Evolutionary conservation across 2,888 invertebrate species (phyloP).

Genomic region (Cantharis lateralis): DNA sequence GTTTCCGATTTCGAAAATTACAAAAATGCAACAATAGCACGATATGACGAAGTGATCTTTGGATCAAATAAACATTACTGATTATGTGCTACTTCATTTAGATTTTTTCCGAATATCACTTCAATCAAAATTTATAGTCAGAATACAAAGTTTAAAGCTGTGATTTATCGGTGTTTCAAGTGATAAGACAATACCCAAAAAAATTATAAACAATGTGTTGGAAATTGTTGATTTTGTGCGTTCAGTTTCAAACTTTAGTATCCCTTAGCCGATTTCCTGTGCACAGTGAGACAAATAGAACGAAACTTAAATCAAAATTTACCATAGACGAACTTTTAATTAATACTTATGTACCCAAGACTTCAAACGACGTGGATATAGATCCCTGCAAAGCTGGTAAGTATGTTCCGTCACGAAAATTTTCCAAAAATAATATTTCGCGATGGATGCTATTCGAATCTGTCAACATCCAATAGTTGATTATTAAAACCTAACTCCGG

Average conservation of each 20-base stretch:
- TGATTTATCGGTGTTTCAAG: slow-evolving; percentile 23
- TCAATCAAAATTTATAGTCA: neutral
- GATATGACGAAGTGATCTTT: slow-evolving; percentile 34
- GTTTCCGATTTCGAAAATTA: slow-evolving; percentile 13
- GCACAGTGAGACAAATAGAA: slow-evolving; percentile 11
- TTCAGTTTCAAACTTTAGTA: slow-evolving; percentile 3
- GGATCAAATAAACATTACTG: slow-evolving; percentile 33
- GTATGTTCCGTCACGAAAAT: slow-evolving; percentile 42
- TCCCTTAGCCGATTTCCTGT: slow-evolving; percentile 8
- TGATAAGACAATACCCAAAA: slow-evolving; percentile 11
- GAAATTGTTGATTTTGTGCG: slow-evolving; percentile 16
- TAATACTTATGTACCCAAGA: slow-evolving; percentile 67
- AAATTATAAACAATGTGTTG: slow-evolving; percentile 11
- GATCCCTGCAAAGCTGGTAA: slow-evolving; percentile 89
- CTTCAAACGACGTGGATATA: slow-evolving; percentile 76
- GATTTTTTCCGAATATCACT: neutral
- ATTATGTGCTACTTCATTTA: slow-evolving; percentile 25
- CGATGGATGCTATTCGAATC: neutral
- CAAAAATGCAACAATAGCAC: slow-evolving; percentile 27
- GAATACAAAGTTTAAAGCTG: slow-evolving; percentile 14
- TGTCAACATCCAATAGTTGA: neutral
- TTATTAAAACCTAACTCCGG: neutral
- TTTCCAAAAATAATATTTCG: neutral
- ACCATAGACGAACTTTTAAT: slow-evolving; percentile 71
- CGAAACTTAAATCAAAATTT: slow-evolving; percentile 45